These are phyloP conservation scores for Oikopleura vanhoeffeni DNA, from an alignment of 23 tunicate species.

Conservation along the genomic window DNA sequence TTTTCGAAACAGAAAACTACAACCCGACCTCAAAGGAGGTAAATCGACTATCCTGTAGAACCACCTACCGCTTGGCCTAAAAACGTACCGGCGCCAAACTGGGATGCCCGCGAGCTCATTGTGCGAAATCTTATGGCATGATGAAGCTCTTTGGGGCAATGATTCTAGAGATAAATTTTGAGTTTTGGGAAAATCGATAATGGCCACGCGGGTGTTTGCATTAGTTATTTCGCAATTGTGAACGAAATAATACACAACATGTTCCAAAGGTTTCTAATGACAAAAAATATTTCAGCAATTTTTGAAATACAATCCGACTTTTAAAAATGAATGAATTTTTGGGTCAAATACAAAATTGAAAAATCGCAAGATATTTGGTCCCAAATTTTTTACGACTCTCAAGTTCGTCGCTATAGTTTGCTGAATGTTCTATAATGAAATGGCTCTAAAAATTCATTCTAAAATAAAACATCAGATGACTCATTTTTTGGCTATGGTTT, in stretches of 20 bases:
- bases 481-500: too few relatives aligned
- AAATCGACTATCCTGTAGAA: neutral
- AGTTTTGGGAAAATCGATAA: neutral
- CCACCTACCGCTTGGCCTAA: neutral
- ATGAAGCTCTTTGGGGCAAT: neutral
- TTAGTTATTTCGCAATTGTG: slow-evolving; percentile 1
- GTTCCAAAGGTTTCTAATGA: slow-evolving; percentile 2
- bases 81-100: neutral
- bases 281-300: too few relatives aligned
- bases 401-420: too few relatives aligned
- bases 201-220: neutral
- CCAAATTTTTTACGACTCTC: too few relatives aligned
- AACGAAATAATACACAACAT: neutral
- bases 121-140: neutral
- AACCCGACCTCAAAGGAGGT: slow-evolving; percentile 5
- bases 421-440: too few relatives aligned
- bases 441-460: too few relatives aligned
- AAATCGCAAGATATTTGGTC: too few relatives aligned
- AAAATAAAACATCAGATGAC: too few relatives aligned
- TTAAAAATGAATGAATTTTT: too few relatives aligned
- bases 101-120: neutral
- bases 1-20: neutral
- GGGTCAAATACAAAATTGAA: too few relatives aligned
- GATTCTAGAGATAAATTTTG: neutral
- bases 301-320: too few relatives aligned